These are phyloP conservation scores for Procambarus virginalis DNA, from an alignment of 1,140 invertebrate genomes.

Conservation along the genomic window DNA sequence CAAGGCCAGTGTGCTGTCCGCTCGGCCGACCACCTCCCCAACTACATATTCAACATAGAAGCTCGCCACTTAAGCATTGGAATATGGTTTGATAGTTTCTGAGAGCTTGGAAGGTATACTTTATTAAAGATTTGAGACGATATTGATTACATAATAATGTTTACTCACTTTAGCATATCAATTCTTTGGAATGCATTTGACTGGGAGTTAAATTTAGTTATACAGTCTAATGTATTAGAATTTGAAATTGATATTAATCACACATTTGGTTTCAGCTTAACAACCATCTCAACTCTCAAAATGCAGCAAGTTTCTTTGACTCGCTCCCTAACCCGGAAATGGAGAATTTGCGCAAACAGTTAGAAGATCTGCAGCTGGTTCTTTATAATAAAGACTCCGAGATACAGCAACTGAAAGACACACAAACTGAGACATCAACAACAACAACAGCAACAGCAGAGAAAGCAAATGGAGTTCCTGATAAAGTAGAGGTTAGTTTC, in stretches of 20 bases:
- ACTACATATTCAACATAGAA: too few species aligned
- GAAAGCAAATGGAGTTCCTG: not conserved
- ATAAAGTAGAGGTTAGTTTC: slow-evolving; percentile 8
- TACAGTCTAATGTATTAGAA: not conserved
- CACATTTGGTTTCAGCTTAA: not conserved
- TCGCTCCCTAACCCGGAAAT: slow-evolving; percentile 59
- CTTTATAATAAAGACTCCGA: slow-evolving; percentile 69
- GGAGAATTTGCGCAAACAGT: slow-evolving; percentile 67
- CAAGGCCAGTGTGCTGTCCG: too few species aligned
- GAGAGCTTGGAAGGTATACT: too few species aligned
- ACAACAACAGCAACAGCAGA: not conserved
- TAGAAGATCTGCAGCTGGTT: slow-evolving; percentile 66
- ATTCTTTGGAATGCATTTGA: too few species aligned
- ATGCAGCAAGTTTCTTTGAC: slow-evolving; percentile 41
- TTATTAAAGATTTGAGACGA: too few species aligned
- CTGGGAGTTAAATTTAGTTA: too few species aligned
- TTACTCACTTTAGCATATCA: too few species aligned
- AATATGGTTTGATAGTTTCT: too few species aligned
- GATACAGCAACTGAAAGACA: slow-evolving; percentile 66
- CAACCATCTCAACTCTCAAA: slow-evolving; percentile 14
- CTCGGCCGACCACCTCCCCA: too few species aligned
- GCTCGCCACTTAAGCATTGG: too few species aligned
- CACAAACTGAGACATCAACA: not conserved
- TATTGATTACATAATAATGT: too few species aligned
- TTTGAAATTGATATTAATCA: not conserved